Conservation (phyloP, 2,113 vertebrate species). For the Lepus timidus region DNA sequence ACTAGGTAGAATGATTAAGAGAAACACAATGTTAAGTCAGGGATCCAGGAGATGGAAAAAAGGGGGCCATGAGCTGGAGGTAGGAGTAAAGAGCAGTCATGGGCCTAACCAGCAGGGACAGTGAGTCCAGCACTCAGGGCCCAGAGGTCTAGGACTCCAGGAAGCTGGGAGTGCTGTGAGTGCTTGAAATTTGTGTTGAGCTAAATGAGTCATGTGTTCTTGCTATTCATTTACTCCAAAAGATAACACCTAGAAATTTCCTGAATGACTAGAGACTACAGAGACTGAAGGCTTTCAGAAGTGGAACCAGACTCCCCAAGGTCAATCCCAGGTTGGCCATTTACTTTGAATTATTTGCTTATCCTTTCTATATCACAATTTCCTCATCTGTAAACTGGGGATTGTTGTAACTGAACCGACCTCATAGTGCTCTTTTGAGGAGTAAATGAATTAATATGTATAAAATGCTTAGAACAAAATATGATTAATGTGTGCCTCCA, state of each 20-base stretch:
- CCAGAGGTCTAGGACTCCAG: background rate
- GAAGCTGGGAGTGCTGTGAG: background rate
- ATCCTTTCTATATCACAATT: background rate
- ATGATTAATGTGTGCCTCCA: background rate
- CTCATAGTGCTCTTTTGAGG: background rate
- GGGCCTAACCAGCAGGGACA: background rate
- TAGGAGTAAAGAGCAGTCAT: rapidly evolving
- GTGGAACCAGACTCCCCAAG: background rate
- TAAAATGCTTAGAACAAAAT: background rate
- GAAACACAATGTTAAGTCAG: background rate
- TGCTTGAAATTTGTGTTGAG: background rate
- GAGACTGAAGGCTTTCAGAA: background rate
- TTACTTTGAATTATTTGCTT: background rate
- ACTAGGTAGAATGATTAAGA: background rate
- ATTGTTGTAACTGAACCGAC: background rate
- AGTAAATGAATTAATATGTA: background rate
- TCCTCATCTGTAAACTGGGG: background rate
- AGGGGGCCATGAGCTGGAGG: background rate
- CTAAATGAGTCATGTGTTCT: constrained; percentile 26
- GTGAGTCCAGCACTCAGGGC: background rate
- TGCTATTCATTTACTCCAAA: background rate
- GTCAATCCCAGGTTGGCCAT: background rate
- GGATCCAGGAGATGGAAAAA: background rate
- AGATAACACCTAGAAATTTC: constrained; percentile 20
- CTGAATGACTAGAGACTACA: background rate